Base-by-base conservation (phyloP, 2,888 invertebrate species). In the Muscina levida region DNA sequence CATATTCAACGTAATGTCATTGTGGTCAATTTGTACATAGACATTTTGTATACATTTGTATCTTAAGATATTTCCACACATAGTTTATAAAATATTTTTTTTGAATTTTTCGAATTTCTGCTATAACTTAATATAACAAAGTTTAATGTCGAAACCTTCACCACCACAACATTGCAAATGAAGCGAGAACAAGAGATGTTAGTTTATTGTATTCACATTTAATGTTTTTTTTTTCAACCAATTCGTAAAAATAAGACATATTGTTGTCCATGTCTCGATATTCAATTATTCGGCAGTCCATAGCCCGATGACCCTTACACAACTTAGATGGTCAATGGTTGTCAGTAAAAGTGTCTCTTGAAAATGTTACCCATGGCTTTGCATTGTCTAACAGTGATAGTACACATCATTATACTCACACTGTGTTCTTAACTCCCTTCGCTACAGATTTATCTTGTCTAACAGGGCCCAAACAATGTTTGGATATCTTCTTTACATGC, bases 311-410 rank as follows among this genome's bases (percentile, higher is more conserved):
- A 24, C 62, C 22, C 37, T 19, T 51, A 53, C 46, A 72, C 44
- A 51, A 51, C 59, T 66, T 80, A 70, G 68, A 66, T 68, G 73
- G 77, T 72, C 71, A 81, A 72, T 77, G 42, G 42, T 56, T 79
- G 72, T 79, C 72, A 70, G 76, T 75, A 79, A 79, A 76, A 75
- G 72, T 76, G 76, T 76, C 72, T 62, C 76, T 76, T 79, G 53
- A 24, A 39, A 44, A 62, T 51, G 59, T 62, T 75, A n/a, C n/a
- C n/a, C 53, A 17, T 53, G 62, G 13, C 57, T 66, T 67, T 39
- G 10, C 37, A 51, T 75, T 51, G 53, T 44, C 67, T 39, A 56
- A 78, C 26, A 59, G 68, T 66, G 11, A 53, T 67, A 17, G 51
- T 37, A 53, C 19, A 19, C n/a, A n/a, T n/a, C n/a, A n/a, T n/a